Evolutionary conservation across 2,888 invertebrate genomes (phyloP).

Genomic region (Scrobipalpa atriplicella): DNA sequence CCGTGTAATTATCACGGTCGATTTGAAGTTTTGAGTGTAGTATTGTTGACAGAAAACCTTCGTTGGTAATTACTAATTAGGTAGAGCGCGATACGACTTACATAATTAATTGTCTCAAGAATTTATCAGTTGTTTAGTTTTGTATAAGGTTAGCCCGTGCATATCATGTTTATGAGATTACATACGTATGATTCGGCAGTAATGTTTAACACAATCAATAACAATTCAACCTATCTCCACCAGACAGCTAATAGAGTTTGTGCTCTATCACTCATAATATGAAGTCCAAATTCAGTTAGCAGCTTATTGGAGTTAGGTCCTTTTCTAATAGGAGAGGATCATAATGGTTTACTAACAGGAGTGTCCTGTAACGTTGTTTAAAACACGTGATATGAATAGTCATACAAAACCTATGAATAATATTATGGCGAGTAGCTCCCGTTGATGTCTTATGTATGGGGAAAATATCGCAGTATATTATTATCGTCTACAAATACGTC

Average conservation of each 20-base stretch:
- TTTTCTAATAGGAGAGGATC: conserved; percentile 14
- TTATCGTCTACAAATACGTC: neutral
- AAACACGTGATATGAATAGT: conserved; percentile 33
- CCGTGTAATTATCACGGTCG: conserved; percentile 5
- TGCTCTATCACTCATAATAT: neutral
- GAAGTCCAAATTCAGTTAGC: neutral
- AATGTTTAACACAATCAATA: conserved; percentile 11
- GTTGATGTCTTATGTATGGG: conserved; percentile 33
- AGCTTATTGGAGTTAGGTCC: conserved; percentile 8
- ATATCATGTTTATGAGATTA: conserved; percentile 16
- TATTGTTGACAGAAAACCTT: neutral
- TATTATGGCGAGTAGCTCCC: conserved; percentile 23
- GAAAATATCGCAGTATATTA: conserved; percentile 10
- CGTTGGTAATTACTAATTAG: neutral
- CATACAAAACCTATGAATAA: conserved; percentile 20
- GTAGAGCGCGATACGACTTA: conserved; percentile 4
- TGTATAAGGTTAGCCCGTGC: neutral
- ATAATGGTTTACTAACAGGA: conserved; percentile 48
- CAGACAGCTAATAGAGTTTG: neutral
- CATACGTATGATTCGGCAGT: conserved; percentile 20
- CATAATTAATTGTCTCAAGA: neutral
- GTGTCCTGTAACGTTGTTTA: conserved; percentile 30
- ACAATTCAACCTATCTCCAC: conserved; percentile 1
- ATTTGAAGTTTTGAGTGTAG: conserved; percentile 6
- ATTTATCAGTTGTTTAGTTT: conserved; percentile 3